Evolutionary conservation across 2,113 vertebrate genomes (phyloP), one percentile per base, ranked within the genome.

Genomic region (Bos javanicus): DNA sequence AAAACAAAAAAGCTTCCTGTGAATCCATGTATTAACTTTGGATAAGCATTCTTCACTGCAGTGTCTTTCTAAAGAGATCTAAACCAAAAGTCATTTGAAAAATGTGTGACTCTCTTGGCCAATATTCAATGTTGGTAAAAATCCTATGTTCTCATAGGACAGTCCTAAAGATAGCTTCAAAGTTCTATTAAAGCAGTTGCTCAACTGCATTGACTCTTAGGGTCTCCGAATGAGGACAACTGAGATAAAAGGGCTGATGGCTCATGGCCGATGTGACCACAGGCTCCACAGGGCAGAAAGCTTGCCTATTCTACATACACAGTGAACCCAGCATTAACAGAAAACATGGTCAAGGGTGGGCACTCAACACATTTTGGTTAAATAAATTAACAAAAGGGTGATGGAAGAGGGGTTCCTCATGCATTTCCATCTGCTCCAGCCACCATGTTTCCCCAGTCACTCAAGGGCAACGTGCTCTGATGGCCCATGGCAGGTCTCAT

Each of bases 11-110:
- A n/a, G 36, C 5, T 17, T 48, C 52, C 52, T 52, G 39, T 82
- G 25, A 90, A 91, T 57, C 54, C 74, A 1, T 25, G 7, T 9
- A 7, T 8, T 67, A 90, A 78, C 59, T 67, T 54, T 82, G 33
- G 30, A 64, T 12, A 12, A 28, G 5, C 6, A 76, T 82, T 94
- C 46, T 87, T 87, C 25, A 50, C 8, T 82, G 7, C 9, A 46
- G 23, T 43, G n/a, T 92, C 76, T 83, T 95, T 93, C 39, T 82
- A 96, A 90, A 80, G 64, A 86, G 30, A 95, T 5, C 25, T 30
- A 90, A 92, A 91, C 86, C 43, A 91, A 84, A 96, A 87, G 33
- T 74, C 57, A 81, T 64, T 84, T 48, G 1, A 50, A 96, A 97
- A 85, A 82, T 12, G 7, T 56, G 3, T 91, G 52, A 25, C 10